Evolutionary conservation across 2,888 invertebrate genomes (phyloP), one percentile per base, ranked within the genome.

Genomic region (Xanthorhoe designata): DNA sequence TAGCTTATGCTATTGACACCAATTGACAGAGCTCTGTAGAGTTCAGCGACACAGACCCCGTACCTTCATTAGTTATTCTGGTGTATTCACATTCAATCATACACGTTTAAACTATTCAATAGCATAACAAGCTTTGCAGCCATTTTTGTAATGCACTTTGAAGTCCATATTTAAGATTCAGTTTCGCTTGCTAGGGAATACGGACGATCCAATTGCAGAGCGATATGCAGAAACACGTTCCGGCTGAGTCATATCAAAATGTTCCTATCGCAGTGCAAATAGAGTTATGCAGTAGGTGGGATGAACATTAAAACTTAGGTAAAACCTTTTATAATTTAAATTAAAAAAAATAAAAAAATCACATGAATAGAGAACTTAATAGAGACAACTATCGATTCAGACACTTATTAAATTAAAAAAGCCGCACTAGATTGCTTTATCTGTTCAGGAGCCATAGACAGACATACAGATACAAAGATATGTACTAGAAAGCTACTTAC

Each of bases 31-130:
- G 75, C 76, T 73, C 76, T 73, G 18, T 18, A 13, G 72, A 71
- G 82, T 78, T 80, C 80, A 78, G 69, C 71, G 78, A 79, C 82
- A 74, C 66, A 55, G 77, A 78, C 77, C 73, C 64, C 57, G 63
- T 66, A 71, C 72, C 76, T 79, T 71, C 65, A 62, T 72, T 71
- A 62, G 62, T 75, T 76, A 79, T 80, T 64, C 64, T 57, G 56
- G 51, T 58, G 19, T 54, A 62, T 61, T 82, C 77, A 77, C 59
- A 75, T 73, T 75, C 73, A 78, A 77, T 75, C 65, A 67, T 64
- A 64, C 70, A 53, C 53, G 68, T 64, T 70, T 66, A 59, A 53
- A 60, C 60, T 61, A 76, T 72, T 78, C 65, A 72, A 73, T 64
- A 68, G 53, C 32, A 61, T 29, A 60, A 32, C 59, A 60, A 61